phyloP scores from a whole-genome alignment of 2,797 vertebrate species.

The Acanthornis magna region DNA sequence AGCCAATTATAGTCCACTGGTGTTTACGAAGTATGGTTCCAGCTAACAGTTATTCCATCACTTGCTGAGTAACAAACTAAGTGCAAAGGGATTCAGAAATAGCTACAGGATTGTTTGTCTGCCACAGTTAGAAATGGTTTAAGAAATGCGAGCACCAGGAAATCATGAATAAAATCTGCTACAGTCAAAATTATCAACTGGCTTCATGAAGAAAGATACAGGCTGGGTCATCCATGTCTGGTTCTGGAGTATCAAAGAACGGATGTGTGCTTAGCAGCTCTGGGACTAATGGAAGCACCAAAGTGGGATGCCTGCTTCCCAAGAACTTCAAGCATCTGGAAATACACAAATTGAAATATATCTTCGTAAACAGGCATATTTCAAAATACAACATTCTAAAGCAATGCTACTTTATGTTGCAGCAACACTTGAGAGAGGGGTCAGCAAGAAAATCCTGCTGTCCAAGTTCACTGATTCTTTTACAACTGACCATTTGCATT shows the following conservation, averaged over 20 bases:
- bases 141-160: neutral
- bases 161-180: neutral
- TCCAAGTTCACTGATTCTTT: neutral
- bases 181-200: neutral
- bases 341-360: neutral
- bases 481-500: neutral
- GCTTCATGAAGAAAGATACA: conserved; percentile 85
- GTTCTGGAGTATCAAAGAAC: conserved; percentile 96
- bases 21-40: neutral
- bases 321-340: conserved; percentile 93
- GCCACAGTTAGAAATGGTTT: neutral
- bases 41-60: neutral
- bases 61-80: neutral
- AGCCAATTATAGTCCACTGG: neutral
- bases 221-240: conserved; percentile 97
- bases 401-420: neutral
- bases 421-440: neutral
- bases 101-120: neutral
- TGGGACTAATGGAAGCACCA: conserved; percentile 92
- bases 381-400: neutral
- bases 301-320: conserved; percentile 89
- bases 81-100: neutral
- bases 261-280: conserved; percentile 96
- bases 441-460: neutral
- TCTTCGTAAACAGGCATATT: neutral